A percentile compares a stretch with the other conserved stretches of the same genome.
Evolutionary conservation across 1,140 invertebrate species (phyloP).

Genomic region (honey bee (Apis mellifera)): DNA sequence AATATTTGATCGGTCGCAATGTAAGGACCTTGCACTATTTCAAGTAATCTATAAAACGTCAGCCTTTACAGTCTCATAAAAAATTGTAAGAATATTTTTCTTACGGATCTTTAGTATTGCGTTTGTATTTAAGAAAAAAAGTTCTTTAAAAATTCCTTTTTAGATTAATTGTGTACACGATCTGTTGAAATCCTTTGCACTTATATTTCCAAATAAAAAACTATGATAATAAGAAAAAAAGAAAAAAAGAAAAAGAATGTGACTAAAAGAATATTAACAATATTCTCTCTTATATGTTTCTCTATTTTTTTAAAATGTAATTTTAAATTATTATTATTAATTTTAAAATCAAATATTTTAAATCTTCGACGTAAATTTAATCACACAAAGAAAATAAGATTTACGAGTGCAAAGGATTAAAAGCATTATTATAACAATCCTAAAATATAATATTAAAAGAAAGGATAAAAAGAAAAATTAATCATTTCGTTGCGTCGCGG

Average conservation of each 20-base stretch:
- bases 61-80: conserved; percentile 44
- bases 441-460: background rate
- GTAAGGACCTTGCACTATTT: conserved; percentile 23
- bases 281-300: background rate
- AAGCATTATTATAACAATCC: background rate
- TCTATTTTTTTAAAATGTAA: too few species aligned
- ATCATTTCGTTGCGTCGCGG: conserved; percentile 26
- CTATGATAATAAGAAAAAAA: background rate
- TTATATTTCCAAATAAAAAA: background rate
- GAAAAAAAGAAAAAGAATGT: background rate
- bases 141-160: background rate
- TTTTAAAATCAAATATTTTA: background rate
- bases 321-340: too few species aligned
- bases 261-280: background rate
- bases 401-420: background rate
- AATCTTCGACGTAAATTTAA: accelerated
- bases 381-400: background rate
- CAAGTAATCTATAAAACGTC: conserved; percentile 41
- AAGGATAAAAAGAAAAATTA: background rate
- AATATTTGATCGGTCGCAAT: conserved; percentile 18
- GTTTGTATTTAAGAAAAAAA: background rate
- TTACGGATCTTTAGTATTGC: conserved; percentile 38
- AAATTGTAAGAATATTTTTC: conserved; percentile 39
- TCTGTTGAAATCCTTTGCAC: conserved; percentile 1
- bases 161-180: background rate